phyloP scores from a whole-genome alignment of 2,113 vertebrate species.

The Menura novaehollandiae region DNA sequence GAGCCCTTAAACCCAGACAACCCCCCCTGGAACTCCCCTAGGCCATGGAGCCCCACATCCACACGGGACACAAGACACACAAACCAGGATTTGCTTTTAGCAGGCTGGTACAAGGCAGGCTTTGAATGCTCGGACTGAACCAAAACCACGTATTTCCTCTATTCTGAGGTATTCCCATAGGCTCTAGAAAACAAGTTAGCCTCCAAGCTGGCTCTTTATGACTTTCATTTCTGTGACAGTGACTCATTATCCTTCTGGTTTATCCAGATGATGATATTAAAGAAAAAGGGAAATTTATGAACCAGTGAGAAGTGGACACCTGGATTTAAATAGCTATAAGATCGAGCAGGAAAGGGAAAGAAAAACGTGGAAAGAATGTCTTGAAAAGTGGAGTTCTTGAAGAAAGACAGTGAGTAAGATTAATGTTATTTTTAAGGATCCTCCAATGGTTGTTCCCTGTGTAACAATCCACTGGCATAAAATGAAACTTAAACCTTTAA shows the following conservation, averaged over 20 bases:
- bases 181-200: not conserved
- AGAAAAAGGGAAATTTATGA: not conserved
- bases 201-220: not conserved
- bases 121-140: not conserved
- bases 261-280: not conserved
- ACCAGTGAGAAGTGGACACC: not conserved
- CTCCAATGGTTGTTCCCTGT: not conserved
- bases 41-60: not conserved
- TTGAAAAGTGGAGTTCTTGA: not conserved
- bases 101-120: not conserved
- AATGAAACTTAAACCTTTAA: not conserved
- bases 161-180: not conserved
- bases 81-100: not conserved
- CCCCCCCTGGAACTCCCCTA: not conserved
- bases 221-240: not conserved
- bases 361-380: not conserved
- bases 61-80: not conserved
- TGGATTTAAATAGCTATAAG: not conserved
- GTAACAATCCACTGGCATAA: not conserved
- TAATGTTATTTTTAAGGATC: not conserved
- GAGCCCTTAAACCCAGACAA: not conserved
- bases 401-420: not conserved
- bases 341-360: not conserved
- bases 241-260: not conserved
- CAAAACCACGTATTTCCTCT: fast-evolving